Evolutionary conservation across 2,888 invertebrate genomes (phyloP), one percentile per base, ranked within the genome.

Genomic region (Abrostola triplasia): DNA sequence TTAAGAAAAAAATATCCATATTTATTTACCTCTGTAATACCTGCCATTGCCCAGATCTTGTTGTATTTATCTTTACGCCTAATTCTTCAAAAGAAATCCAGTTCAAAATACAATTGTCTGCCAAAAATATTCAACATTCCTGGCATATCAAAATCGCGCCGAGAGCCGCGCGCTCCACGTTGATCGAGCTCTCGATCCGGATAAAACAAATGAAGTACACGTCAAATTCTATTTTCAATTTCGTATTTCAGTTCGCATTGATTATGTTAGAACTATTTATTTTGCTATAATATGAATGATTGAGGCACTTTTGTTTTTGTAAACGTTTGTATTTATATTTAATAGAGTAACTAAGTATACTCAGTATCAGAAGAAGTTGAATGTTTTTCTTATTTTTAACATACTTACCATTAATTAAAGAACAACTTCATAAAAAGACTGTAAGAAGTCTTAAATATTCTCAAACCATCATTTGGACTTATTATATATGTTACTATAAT

Each of bases 201-300:
- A 49, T 67, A 52, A 67, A 71, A 71, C 59, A 74, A 74, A 74
- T 58, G 40, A 70, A 64, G 53, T 67, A 9, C 35, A 75, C 38
- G 55, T 64, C 41, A 48, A 55, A 58, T 62, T 58, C 55, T 58
- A 60, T 57, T 59, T 74, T 48, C 13, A 48, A 35, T 47, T 56
- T 47, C 54, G 12, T 49, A 53, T 57, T 42, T 11, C 41, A 42
- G 40, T 47, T 49, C 10, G 24, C 36, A 6, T 42, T 36, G 10
- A n/a, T 9, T 24, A 10, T 47, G 11, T 10, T 56, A 24, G 12
- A 42, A 42, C 6, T 12, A 12, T n/a, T n/a, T n/a, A n/a, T n/a
- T n/a, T n/a, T 12, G 42, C 0, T 12, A 12, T 42, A n/a, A n/a
- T 42, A 12, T 6, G 42, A 5, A 4, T 10, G 12, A 5, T n/a